phyloP scores from a whole-genome alignment of 2,888 invertebrate genomes.

The Chrysotoxum bicinctum region DNA sequence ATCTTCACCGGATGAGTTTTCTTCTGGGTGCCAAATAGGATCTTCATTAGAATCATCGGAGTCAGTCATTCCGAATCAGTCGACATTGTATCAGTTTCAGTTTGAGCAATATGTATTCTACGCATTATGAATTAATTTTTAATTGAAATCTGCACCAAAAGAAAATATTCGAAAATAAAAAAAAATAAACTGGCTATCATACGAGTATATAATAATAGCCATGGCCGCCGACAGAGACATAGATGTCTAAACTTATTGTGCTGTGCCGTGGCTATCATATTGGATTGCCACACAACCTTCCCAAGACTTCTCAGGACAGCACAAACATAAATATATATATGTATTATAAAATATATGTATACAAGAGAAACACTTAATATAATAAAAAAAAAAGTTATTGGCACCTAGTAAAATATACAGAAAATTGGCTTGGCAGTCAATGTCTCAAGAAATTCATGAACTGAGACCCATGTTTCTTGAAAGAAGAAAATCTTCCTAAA shows the following conservation, averaged over 20 bases:
- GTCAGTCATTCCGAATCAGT: not conserved
- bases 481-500: too few relatives aligned
- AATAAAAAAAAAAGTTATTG: not conserved
- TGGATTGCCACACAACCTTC: not conserved
- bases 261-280: constrained; percentile 7
- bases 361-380: not conserved
- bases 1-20: too few relatives aligned
- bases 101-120: not conserved
- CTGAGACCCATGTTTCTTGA: too few relatives aligned
- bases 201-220: not conserved
- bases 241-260: not conserved
- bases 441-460: not conserved
- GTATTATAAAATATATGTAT: constrained; percentile 3
- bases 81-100: not conserved
- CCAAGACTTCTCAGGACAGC: not conserved
- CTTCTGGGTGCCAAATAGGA: too few relatives aligned
- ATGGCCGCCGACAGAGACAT: not conserved
- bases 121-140: not conserved
- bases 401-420: not conserved
- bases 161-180: constrained; percentile 9
- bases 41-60: too few relatives aligned
- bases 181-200: not conserved
- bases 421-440: constrained; percentile 6
- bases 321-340: too few relatives aligned
- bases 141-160: not conserved